A percentile compares a stretch with the other conserved stretches of the same genome.
Evolutionary conservation across 2,797 vertebrate species (phyloP).

Genomic region (Protosalanx chinensis): DNA sequence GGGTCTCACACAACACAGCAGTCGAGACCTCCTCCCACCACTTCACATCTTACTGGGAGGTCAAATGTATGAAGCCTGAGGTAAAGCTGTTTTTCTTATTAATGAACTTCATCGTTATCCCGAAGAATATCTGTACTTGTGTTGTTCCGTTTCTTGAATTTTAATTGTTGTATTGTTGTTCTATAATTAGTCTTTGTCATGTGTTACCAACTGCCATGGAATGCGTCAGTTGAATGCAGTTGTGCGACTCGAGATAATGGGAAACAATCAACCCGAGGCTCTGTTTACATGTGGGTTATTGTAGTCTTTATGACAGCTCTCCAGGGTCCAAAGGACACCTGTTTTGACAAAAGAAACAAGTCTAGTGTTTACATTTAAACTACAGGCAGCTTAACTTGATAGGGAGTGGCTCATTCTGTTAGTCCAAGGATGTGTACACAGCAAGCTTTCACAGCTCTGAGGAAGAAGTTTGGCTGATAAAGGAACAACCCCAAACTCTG

Average conservation of each 20-base stretch:
- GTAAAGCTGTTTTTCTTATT: constrained; percentile 45
- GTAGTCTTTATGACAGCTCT: constrained; percentile 14
- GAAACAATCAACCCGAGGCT: constrained; percentile 19
- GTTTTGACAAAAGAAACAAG: constrained; percentile 34
- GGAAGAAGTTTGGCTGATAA: neutral
- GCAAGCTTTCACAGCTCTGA: constrained; percentile 15
- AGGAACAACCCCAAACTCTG: neutral
- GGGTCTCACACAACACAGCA: constrained; percentile 30
- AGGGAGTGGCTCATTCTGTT: constrained; percentile 40
- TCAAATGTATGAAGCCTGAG: constrained; percentile 51
- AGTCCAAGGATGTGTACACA: constrained; percentile 37
- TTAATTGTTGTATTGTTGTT: neutral
- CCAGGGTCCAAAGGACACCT: constrained; percentile 53
- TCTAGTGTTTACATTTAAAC: constrained; percentile 33
- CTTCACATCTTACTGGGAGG: constrained; percentile 50
- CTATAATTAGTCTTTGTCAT: constrained; percentile 15
- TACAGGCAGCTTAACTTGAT: constrained; percentile 14
- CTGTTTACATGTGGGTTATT: constrained; percentile 20
- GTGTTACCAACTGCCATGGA: constrained; percentile 40
- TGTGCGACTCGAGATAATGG: constrained; percentile 18
- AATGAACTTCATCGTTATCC: constrained; percentile 8
- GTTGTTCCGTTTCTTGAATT: neutral
- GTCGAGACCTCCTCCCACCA: constrained; percentile 36
- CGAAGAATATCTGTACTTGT: neutral
- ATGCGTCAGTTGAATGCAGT: constrained; percentile 48